Percentiles rank a stretch among this genome's conserved stretches.
These are phyloP conservation scores for Ptilonorhynchus violaceus DNA, from an alignment of 2,113 vertebrate genomes.

Conservation along the genomic window DNA sequence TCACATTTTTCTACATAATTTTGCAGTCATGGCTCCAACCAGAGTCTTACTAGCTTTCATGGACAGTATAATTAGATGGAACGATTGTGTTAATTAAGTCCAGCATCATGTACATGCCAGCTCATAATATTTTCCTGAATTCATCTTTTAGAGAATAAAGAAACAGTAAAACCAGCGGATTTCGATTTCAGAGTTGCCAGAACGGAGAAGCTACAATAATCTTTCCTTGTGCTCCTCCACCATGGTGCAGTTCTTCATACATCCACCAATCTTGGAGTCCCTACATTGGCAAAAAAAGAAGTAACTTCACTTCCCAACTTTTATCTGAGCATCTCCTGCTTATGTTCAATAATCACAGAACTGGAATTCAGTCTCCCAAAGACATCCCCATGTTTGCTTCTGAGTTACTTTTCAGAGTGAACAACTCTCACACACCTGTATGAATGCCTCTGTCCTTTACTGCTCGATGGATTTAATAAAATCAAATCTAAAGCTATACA, in stretches of 20 bases:
- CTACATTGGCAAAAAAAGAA: not conserved
- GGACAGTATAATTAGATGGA: not conserved
- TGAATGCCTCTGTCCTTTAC: not conserved
- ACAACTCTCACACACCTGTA: not conserved
- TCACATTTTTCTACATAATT: not conserved
- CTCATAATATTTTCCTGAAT: not conserved
- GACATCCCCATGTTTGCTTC: not conserved
- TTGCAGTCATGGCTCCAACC: not conserved
- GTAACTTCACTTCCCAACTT: not conserved
- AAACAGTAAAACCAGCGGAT: not conserved
- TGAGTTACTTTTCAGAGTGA: not conserved
- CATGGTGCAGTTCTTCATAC: not conserved
- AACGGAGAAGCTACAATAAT: not conserved
- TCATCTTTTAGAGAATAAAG: not conserved
- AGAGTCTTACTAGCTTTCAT: not conserved
- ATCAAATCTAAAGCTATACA: not conserved
- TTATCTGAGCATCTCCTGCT: not conserved
- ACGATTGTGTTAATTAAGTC: not conserved
- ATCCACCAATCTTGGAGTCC: not conserved
- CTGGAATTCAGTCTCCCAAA: not conserved
- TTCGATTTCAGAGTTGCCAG: not conserved
- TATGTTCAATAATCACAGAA: not conserved
- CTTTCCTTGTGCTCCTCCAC: not conserved
- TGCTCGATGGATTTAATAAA: not conserved
- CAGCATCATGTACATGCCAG: not conserved